These are phyloP conservation scores for Solenodon paradoxus DNA, from an alignment of 2,113 vertebrate species.

Conservation along the genomic window DNA sequence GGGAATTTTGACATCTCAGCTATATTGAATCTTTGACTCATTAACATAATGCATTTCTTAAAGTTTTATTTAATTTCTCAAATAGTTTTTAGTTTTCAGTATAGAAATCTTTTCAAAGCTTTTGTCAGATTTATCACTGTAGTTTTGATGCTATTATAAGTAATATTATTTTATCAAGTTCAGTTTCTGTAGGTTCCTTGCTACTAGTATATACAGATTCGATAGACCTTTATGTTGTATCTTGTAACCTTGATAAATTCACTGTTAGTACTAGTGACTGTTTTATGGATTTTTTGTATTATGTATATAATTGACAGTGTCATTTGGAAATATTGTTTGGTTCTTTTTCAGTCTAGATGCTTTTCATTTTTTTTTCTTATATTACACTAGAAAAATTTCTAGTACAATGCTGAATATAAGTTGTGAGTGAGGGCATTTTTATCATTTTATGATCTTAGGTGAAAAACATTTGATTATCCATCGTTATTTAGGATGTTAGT, in stretches of 20 bases:
- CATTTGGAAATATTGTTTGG: neutral
- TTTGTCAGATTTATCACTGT: neutral
- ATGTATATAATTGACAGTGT: neutral
- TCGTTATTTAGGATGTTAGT: neutral
- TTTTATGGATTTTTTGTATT: conserved; percentile 1
- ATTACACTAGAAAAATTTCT: neutral
- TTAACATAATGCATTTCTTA: neutral
- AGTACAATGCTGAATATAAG: neutral
- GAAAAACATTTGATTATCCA: neutral
- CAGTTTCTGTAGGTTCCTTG: neutral
- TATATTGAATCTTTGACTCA: neutral
- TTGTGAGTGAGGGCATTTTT: neutral
- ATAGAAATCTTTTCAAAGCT: neutral
- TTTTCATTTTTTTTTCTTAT: neutral
- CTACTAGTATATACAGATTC: neutral
- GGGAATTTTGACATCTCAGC: neutral
- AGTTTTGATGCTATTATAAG: neutral
- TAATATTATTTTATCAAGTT: neutral
- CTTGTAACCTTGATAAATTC: neutral
- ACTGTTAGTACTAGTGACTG: neutral
- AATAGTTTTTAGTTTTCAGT: neutral
- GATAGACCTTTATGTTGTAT: neutral
- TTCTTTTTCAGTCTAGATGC: too few species aligned
- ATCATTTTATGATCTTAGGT: neutral
- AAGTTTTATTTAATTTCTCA: neutral